A percentile compares a stretch with the other conserved stretches of the same genome.
Conservation (phyloP, 1,140 invertebrate genomes). For the Theocolax elegans region DNA sequence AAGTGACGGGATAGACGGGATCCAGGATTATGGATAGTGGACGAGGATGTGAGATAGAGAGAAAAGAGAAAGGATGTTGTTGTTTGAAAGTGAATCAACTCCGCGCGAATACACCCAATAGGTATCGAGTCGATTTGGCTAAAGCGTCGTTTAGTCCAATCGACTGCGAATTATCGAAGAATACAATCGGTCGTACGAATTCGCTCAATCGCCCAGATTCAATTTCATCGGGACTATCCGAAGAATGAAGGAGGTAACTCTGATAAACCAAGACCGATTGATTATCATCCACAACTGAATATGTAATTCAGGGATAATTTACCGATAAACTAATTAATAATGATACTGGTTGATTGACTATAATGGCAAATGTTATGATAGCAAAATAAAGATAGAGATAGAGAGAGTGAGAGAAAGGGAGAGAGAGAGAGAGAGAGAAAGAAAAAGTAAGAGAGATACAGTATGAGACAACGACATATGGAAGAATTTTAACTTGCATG, state of each 20-base stretch:
- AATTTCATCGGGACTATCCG: not conserved
- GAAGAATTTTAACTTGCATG: too few relatives aligned
- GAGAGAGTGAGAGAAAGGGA: too few relatives aligned
- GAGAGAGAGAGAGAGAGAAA: too few relatives aligned
- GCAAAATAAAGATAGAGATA: not conserved
- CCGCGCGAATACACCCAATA: slow-evolving; percentile 48
- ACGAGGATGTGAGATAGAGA: slow-evolving; percentile 44
- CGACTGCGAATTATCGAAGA: slow-evolving; percentile 42
- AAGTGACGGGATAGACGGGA: slow-evolving; percentile 27
- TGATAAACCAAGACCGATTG: slow-evolving; percentile 17
- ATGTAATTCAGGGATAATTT: too few relatives aligned
- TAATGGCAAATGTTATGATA: not conserved
- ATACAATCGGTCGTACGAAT: not conserved
- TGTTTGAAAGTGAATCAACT: slow-evolving; percentile 57
- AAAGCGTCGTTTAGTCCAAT: slow-evolving; percentile 37
- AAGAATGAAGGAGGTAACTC: not conserved
- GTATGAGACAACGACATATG: too few relatives aligned
- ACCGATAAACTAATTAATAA: too few relatives aligned
- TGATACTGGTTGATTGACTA: too few relatives aligned
- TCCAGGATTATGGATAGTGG: slow-evolving; percentile 25
- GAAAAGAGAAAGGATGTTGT: slow-evolving; percentile 46
- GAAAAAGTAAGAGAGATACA: too few relatives aligned
- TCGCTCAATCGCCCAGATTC: not conserved
- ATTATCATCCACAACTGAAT: too few relatives aligned
- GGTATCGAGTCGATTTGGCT: slow-evolving; percentile 16